Evolutionary conservation across 2,113 vertebrate genomes (phyloP).

Genomic region (Hiodon tergisus): DNA sequence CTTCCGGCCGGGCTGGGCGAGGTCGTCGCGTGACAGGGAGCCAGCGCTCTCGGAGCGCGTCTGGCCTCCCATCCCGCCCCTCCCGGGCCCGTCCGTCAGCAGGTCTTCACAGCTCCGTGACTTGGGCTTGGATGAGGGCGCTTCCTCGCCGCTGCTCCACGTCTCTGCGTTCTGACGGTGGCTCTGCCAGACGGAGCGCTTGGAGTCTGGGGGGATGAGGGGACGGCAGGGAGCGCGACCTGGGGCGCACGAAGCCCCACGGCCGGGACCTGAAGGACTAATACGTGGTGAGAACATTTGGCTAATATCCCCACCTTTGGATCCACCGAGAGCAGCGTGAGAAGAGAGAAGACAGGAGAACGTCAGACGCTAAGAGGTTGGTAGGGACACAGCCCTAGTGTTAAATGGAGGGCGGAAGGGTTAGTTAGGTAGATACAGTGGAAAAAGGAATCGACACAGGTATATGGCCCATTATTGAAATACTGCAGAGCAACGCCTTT

Average conservation of each 20-base stretch:
- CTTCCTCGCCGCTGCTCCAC: slow-evolving; percentile 84
- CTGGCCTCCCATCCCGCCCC: slow-evolving; percentile 70
- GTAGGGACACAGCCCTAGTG: slow-evolving; percentile 38
- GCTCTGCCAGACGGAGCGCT: slow-evolving; percentile 78
- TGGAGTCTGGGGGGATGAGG: slow-evolving; percentile 63
- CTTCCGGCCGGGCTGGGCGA: too few relatives aligned
- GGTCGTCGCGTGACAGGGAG: slow-evolving; percentile 28
- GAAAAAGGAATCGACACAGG: too few relatives aligned
- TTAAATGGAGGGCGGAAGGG: too few relatives aligned
- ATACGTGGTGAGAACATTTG: slow-evolving; percentile 76
- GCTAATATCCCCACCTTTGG: slow-evolving; percentile 91
- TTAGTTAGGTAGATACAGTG: too few relatives aligned
- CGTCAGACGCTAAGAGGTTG: slow-evolving; percentile 70
- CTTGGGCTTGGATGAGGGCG: slow-evolving; percentile 67
- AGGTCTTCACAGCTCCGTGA: slow-evolving; percentile 85
- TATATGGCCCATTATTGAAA: too few relatives aligned
- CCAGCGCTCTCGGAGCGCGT: slow-evolving; percentile 69
- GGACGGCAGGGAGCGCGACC: slow-evolving; percentile 61
- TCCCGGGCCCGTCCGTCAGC: slow-evolving; percentile 65
- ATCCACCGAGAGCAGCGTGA: slow-evolving; percentile 81
- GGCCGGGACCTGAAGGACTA: slow-evolving; percentile 72
- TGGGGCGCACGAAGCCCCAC: slow-evolving; percentile 65
- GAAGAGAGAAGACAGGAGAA: slow-evolving; percentile 76
- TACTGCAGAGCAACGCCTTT: too few relatives aligned
- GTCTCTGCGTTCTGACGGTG: slow-evolving; percentile 73